Base-by-base conservation (phyloP, 2,888 invertebrate species). In the Aradus depressus region DNA sequence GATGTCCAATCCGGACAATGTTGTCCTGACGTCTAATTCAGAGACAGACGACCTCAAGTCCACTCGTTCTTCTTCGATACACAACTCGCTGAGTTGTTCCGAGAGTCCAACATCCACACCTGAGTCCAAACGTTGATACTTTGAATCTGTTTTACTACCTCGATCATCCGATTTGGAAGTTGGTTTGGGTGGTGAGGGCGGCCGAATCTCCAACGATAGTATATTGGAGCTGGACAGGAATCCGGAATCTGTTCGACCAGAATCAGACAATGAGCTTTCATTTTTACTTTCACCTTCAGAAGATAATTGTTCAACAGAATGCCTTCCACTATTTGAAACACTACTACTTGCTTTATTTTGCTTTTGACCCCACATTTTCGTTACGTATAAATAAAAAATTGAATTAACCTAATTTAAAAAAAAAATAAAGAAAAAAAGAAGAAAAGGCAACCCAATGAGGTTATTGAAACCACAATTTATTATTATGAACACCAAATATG, bases 101-200 rank as follows among this genome's bases (percentile, higher is more conserved):
- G 76, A 71, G 59, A 80, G 69, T 51, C 68, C 73, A 65, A 70
- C 66, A 61, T 76, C 78, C 23, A 81, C 72, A 61, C 81, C 83
- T 71, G 80, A 80, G 65, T 84, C 84, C 51, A 76, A 67, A 65
- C 73, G 71, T 75, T 76, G 77, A 58, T 60, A 62, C 28, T 47
- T 47, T 50, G 53, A 35, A 22, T 37, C 43, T 23, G 51, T 28
- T 56, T 58, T 31, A 10, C 34, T 32, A 28, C 50, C 18, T 31
- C 51, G 47, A 44, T 54, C 49, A 22, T 54, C 51, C 47, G 57
- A 58, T 26, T 50, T 50, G n/a, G 31, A 23, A 18, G 43, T 28
- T 31, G 10, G 10, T 31, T 31, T 31, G 18, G 22, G 28, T 19
- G 42, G 41, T 14, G 41, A 39, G 28, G 41, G 26, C 12, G 47